A percentile compares a stretch with the other conserved stretches of the same genome.
phyloP scores from a whole-genome alignment of 2,797 vertebrate species.

The Falco concolor region DNA sequence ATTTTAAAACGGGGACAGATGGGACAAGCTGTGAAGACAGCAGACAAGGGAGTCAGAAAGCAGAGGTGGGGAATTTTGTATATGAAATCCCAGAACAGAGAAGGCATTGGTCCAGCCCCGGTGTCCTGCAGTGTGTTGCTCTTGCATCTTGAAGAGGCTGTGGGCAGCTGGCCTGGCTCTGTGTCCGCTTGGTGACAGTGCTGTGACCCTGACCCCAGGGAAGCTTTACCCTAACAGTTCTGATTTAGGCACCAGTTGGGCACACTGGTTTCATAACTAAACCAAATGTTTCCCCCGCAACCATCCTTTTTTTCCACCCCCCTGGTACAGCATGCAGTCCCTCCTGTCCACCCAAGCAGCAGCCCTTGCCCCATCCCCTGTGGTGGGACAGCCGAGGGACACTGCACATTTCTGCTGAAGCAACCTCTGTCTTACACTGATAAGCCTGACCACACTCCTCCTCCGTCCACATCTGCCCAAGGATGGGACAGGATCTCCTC shows the following conservation, averaged over 20 bases:
- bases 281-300: not conserved
- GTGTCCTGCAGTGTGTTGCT: not conserved
- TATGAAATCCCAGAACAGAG: not conserved
- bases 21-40: not conserved
- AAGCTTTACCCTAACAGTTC: not conserved
- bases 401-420: accelerated
- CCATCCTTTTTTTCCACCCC: not conserved
- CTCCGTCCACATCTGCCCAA: not conserved
- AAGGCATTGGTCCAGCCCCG: not conserved
- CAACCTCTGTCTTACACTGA: accelerated
- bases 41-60: not conserved
- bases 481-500: not conserved
- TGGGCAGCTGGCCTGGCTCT: not conserved
- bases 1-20: not conserved
- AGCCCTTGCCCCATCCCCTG: not conserved
- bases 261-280: not conserved
- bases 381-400: not conserved
- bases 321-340: not conserved
- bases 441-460: not conserved
- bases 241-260: not conserved
- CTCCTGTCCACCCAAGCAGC: not conserved
- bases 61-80: not conserved
- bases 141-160: not conserved
- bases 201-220: not conserved
- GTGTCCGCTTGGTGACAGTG: accelerated